Base-by-base conservation (phyloP, 2,888 invertebrate genomes). In the Phaedon cochleariae region DNA sequence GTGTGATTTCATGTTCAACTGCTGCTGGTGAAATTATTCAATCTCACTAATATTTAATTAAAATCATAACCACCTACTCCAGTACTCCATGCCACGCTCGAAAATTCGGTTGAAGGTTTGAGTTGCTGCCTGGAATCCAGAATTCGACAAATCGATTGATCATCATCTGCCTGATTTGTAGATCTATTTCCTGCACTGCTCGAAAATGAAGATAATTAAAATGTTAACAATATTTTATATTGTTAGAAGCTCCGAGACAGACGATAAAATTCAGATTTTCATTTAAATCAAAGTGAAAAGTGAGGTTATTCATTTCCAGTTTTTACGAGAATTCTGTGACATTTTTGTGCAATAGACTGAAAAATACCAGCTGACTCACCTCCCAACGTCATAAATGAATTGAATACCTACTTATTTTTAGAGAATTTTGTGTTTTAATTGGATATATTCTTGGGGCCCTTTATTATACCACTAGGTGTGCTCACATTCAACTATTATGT, bases 221-320 rank as follows among this genome's bases (percentile, higher is more conserved):
- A 76, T 77, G 77, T 81, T 81, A 76, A 80, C 79, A 79, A 81
- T 80, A 76, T 77, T 75, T 70, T 68, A 73, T 69, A 71, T 79
- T 76, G 82, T 84, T 84, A 84, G 84, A 84, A 83, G 84, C 79
- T 78, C 82, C 72, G 77, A 77, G 78, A 82, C 80, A 79, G 78
- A 71, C 62, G 69, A 59, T 67, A 69, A 72, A 62, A 64, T 65
- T 69, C 64, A 65, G 62, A 65, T 72, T 66, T 69, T 58, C 31
- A 69, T 72, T 61, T 76, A 70, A 73, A 68, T 53, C 57, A n/a
- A n/a, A n/a, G 65, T 57, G 29, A 37, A 60, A 76, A 77, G 77
- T 77, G 75, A 75, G 77, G 77, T 77, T 77, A 76, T 49, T 54
- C 67, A 65, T 62, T 58, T 41, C 49, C 48, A 48, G 45, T 29